Percentiles rank a stretch among this genome's conserved stretches.
These are phyloP conservation scores for Bilobella aurantiaca DNA, from an alignment of 1,140 invertebrate genomes.

Conservation along the genomic window DNA sequence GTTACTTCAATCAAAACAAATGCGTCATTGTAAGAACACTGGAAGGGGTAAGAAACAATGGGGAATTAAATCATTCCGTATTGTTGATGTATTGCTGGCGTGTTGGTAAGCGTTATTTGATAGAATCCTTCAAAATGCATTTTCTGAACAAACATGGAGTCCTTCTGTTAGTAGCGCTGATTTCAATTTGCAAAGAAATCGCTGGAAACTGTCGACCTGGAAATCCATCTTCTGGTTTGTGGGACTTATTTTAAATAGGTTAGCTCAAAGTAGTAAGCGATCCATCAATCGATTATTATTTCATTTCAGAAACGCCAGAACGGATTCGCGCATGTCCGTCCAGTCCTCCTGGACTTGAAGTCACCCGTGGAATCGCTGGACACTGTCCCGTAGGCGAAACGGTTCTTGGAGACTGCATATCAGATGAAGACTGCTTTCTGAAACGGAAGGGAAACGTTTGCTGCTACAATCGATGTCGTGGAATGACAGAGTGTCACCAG, in stretches of 20 bases:
- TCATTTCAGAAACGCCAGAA: not conserved
- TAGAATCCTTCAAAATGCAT: not conserved
- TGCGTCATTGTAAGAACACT: too few species aligned
- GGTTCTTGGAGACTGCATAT: conserved; percentile 16
- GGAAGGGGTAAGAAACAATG: too few species aligned
- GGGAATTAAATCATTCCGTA: too few species aligned
- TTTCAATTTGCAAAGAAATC: not conserved
- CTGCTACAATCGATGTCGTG: conserved; percentile 19
- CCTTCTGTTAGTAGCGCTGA: not conserved
- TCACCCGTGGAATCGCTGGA: conserved; percentile 13
- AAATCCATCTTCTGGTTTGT: not conserved
- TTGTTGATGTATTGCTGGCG: too few species aligned
- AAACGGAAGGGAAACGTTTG: conserved; percentile 15
- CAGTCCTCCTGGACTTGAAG: conserved; percentile 8
- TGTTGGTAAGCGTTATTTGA: not conserved
- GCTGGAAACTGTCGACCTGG: not conserved
- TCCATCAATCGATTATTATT: too few species aligned
- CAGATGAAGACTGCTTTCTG: conserved; percentile 18
- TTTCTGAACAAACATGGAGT: not conserved
- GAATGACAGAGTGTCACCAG: conserved; percentile 15
- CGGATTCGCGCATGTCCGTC: conserved; percentile 18
- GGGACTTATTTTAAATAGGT: too few species aligned
- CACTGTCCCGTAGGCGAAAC: conserved; percentile 16
- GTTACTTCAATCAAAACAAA: too few species aligned
- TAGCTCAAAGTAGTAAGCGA: too few species aligned